Base-by-base conservation (phyloP, 1,140 invertebrate species). In the Yoshiicerus persimilis region DNA sequence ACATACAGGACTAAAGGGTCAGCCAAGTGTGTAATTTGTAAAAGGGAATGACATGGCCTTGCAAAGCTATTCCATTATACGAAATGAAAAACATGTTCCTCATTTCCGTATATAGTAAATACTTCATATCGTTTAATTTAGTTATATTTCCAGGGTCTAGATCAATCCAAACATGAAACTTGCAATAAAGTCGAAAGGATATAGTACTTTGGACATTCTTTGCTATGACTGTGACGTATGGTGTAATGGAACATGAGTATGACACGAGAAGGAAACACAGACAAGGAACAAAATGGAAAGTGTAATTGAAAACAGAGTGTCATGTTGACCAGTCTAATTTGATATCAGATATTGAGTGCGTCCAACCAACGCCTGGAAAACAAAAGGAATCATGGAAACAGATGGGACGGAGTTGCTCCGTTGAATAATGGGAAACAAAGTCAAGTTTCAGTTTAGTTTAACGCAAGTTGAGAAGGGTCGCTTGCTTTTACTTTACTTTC, bases 321-420 rank as follows among this genome's bases (percentile, higher is more conserved):
- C 75, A 80, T 80, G 75, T 80, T 80, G 75, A 80, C 75, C 75
- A 16, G 16, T 80, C 32, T 80, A 80, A 80, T 80, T 80, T 80
- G 75, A 80, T 80, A 80, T 80, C n/a, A 36, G 32, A 80, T 80
- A 80, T 80, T 36, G 20, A 80, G 34, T 80, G 75, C 9, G 75
- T 80, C 32, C 75, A n/a, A 34, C 32, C 75, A n/a, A 34, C 32
- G 13, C n/a, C 30, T 23, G 6, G 34, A 34, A 80, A 80, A 80
- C 75, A 80, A 80, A 77, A 32, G 32, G 32, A 80, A 38, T 80
- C 4, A 8, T 38, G 34, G 34, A 38, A 80, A 0, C 75, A 80
- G 75, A 80, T 80, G 75, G 2, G 34, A 80, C 5, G 47, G 25
- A 70, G 0, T 66, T 64, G 20, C 62, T 64, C 16, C n/a, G n/a